A percentile compares a stretch with the other conserved stretches of the same genome.
phyloP scores from a whole-genome alignment of 2,113 vertebrate species.

The Gnathonemus longibarbis region DNA sequence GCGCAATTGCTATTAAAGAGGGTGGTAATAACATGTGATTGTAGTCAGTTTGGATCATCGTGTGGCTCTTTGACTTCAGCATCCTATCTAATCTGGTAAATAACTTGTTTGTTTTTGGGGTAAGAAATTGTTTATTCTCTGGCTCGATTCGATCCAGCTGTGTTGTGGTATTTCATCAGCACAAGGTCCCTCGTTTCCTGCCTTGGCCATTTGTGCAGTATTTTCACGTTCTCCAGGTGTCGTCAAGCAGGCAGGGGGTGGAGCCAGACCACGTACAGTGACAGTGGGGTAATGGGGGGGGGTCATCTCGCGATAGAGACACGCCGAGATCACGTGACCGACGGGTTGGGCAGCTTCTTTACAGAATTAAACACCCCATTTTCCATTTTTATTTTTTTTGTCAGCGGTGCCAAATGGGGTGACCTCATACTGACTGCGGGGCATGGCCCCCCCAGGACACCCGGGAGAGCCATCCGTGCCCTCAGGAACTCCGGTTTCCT shows the following conservation, averaged over 20 bases:
- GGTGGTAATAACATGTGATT: conserved; percentile 6
- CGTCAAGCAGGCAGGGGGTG: background rate
- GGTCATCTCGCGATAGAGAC: background rate
- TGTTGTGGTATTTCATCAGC: background rate
- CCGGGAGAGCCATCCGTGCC: background rate
- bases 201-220: background rate
- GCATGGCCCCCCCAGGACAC: background rate
- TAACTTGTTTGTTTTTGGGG: background rate
- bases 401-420: background rate
- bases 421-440: background rate
- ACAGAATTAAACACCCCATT: background rate
- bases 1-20: conserved; percentile 4
- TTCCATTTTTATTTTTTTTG: background rate
- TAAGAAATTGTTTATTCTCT: background rate
- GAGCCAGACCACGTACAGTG: background rate
- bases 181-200: background rate
- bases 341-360: background rate
- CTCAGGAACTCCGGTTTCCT: background rate
- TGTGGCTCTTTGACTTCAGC: background rate
- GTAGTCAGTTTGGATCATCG: background rate
- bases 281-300: background rate
- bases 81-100: background rate
- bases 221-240: background rate
- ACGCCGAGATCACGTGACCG: background rate
- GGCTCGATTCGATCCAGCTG: background rate